These are phyloP conservation scores for Yponomeuta malinellus DNA, from an alignment of 2,888 invertebrate species.

Conservation along the genomic window DNA sequence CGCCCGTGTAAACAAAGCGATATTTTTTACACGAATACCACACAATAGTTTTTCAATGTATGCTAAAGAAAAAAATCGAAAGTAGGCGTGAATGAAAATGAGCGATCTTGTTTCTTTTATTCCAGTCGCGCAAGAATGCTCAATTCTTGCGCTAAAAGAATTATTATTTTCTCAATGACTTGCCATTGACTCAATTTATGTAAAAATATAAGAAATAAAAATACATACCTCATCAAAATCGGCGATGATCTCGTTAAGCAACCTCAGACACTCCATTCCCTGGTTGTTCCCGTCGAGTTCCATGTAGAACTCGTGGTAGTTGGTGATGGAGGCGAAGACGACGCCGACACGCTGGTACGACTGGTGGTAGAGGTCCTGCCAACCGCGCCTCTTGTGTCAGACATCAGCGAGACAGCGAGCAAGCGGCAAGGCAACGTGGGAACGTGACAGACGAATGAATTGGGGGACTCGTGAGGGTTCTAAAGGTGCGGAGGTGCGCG, in stretches of 20 bases:
- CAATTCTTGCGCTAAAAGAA: too few relatives aligned
- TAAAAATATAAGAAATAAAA: too few relatives aligned
- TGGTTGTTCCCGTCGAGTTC: slow-evolving; percentile 95
- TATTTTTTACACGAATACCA: too few relatives aligned
- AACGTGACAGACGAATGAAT: slow-evolving; percentile 11
- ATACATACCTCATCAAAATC: slow-evolving; percentile 88
- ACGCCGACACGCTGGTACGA: slow-evolving; percentile 94
- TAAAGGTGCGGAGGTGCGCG: background rate
- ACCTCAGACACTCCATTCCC: slow-evolving; percentile 90
- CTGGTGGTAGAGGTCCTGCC: slow-evolving; percentile 91
- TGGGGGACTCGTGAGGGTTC: background rate
- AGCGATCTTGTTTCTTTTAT: too few relatives aligned
- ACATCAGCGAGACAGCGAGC: slow-evolving; percentile 11
- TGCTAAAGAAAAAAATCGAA: too few relatives aligned
- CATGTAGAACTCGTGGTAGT: slow-evolving; percentile 95
- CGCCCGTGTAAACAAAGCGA: too few relatives aligned
- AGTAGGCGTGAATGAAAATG: too few relatives aligned
- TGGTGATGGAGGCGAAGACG: slow-evolving; percentile 94
- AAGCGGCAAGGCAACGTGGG: slow-evolving; percentile 7
- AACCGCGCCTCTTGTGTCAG: slow-evolving; percentile 25
- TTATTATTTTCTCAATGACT: too few relatives aligned
- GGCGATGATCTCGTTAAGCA: slow-evolving; percentile 94
- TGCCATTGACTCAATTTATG: too few relatives aligned
- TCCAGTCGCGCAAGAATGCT: too few relatives aligned
- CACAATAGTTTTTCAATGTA: too few relatives aligned